Base-by-base conservation (phyloP, 2,888 invertebrate species). In the Agelastica alni region DNA sequence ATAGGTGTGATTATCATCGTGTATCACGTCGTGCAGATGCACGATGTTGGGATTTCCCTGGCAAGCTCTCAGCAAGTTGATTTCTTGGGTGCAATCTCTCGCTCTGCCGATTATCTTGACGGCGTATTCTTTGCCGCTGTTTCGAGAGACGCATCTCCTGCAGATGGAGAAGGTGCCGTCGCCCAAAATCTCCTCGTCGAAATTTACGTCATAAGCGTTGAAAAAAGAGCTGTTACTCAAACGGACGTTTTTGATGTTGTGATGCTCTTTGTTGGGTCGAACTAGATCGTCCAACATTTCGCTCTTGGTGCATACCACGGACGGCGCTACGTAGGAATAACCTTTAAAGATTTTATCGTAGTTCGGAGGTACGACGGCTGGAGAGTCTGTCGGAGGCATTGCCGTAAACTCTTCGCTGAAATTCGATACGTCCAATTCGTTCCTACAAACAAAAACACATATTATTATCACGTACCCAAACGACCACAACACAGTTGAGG, bases 321-420 rank as follows among this genome's bases (percentile, higher is more conserved):
- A 93, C 0, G 97, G 97, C 0, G 96, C 92, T 48, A 97, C 91
- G 77, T 93, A 98, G 0, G 96, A 96, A 74, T 97, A 98, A 20
- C 95, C 89, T 59, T 93, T 85, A 79, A 96, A 96, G 61, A 95
- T 82, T 73, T 90, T 91, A 70, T 93, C 92, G 71, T 85, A 86
- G 70, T 91, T 87, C 34, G 87, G 86, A 30, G 96, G 96, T 49
- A 91, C 86, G 56, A 91, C 87, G 12, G 93, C 93, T 0, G 96
- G 96, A 3, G 95, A 94, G 78, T 96, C 96, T 0, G 91, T 88
- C 4, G 95, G 90, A 44, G 87, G 84, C 87, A 95, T 91, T 68
- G 87, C 86, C 0, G 97, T 98, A 78, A 98, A 98, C 79, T 98
- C 97, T 61, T 93, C 93, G 36, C 96, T 91, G 77, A 98, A 98